Evolutionary conservation across 1,140 invertebrate genomes (phyloP).

Genomic region (Drosophila sechellia): DNA sequence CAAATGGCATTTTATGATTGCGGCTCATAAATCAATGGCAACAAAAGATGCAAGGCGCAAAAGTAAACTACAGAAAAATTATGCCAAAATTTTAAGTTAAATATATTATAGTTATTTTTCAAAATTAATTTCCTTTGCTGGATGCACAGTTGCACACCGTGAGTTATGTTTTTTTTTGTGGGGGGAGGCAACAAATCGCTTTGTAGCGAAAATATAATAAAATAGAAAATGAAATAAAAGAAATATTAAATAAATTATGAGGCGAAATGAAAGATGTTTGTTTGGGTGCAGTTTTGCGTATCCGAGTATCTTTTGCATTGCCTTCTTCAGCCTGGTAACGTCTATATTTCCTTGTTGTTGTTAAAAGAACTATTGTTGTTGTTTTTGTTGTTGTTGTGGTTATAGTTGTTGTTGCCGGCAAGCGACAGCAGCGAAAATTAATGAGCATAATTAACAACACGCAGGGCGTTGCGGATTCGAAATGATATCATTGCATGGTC

Average conservation of each 20-base stretch:
- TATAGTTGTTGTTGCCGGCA: conserved; percentile 24
- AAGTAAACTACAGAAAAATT: conserved; percentile 31
- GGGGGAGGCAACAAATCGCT: conserved; percentile 59
- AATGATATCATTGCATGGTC: conserved; percentile 72
- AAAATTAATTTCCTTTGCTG: conserved; percentile 31
- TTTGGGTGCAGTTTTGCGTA: conserved; percentile 69
- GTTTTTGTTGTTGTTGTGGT: conserved; percentile 48
- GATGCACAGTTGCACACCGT: conserved; percentile 23
- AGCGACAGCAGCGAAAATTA: conserved; percentile 73
- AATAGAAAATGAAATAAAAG: conserved; percentile 28
- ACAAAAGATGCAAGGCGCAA: conserved; percentile 76
- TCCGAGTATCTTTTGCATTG: conserved; percentile 48
- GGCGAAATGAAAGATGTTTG: conserved; percentile 30
- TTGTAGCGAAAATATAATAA: conserved; percentile 30
- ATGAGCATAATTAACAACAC: conserved; percentile 79
- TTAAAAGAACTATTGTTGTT: conserved; percentile 6
- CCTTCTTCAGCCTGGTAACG: conserved; percentile 37
- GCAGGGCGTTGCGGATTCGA: conserved; percentile 41
- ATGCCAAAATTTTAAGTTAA: conserved; percentile 34
- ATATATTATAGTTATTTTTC: conserved; percentile 32
- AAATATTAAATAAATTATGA: conserved; percentile 49
- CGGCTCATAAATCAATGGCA: conserved; percentile 63
- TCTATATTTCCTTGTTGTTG: conserved; percentile 65
- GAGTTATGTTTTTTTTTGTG: conserved; percentile 29
- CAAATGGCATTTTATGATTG: conserved; percentile 61